phyloP scores from a whole-genome alignment of 2,888 invertebrate species.

The Nomada hirtipes region DNA sequence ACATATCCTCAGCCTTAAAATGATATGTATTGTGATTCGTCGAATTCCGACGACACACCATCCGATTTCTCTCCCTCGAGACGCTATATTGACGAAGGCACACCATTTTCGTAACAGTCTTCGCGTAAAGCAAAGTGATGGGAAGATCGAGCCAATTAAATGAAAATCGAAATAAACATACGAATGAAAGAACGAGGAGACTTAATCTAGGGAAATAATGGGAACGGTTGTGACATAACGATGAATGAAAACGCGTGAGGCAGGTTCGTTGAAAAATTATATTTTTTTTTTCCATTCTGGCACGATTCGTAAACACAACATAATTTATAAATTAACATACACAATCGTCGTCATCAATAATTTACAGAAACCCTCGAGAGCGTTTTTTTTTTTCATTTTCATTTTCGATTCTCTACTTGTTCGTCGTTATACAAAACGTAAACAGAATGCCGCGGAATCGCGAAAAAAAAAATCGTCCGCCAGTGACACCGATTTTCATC shows the following conservation, averaged over 20 bases:
- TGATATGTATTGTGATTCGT: conserved; percentile 60
- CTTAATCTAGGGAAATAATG: not conserved
- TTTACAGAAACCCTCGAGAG: conserved; percentile 74
- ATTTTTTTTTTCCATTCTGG: conserved; percentile 83
- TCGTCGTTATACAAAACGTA: conserved; percentile 50
- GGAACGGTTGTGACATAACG: conserved; percentile 29
- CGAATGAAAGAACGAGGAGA: conserved; percentile 16
- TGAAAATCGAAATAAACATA: not conserved
- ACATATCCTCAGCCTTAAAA: conserved; percentile 66
- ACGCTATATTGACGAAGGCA: conserved; percentile 64
- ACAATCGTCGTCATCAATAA: conserved; percentile 79
- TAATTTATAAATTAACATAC: conserved; percentile 84
- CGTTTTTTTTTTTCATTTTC: conserved; percentile 34
- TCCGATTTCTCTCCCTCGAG: conserved; percentile 6
- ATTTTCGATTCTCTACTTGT: conserved; percentile 13
- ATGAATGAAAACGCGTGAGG: conserved; percentile 41
- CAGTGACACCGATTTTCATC: conserved; percentile 16
- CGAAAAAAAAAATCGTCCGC: conserved; percentile 22
- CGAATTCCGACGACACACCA: conserved; percentile 15
- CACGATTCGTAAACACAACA: conserved; percentile 83
- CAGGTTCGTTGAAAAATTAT: conserved; percentile 83
- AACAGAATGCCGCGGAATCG: conserved; percentile 47
- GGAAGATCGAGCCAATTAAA: not conserved
- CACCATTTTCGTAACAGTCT: conserved; percentile 53
- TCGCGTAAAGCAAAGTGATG: not conserved